A percentile compares a stretch with the other conserved stretches of the same genome.
Conservation (phyloP, 2,888 invertebrate genomes). For the Acleris emargana region DNA sequence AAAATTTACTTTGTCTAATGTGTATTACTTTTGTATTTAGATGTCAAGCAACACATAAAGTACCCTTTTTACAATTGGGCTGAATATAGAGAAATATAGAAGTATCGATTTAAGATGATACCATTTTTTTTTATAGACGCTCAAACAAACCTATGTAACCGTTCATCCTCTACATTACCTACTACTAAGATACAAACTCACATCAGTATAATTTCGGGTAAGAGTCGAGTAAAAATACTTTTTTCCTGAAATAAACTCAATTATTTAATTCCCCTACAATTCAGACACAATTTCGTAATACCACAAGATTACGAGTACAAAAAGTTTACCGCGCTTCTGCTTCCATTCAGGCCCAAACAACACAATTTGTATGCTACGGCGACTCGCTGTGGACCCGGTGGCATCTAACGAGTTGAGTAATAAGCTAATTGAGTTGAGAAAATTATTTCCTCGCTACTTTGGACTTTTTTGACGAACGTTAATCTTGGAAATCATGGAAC, state of each 20-base stretch:
- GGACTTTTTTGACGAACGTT: constrained; percentile 21
- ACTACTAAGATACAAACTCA: too few species aligned
- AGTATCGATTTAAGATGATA: too few species aligned
- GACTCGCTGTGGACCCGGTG: constrained; percentile 4
- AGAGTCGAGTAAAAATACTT: not conserved
- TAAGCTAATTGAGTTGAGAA: constrained; percentile 29
- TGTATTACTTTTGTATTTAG: too few species aligned
- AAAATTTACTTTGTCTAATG: too few species aligned
- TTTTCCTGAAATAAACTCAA: constrained; percentile 13
- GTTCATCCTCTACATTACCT: too few species aligned
- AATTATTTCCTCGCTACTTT: constrained; percentile 25
- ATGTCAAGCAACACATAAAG: too few species aligned
- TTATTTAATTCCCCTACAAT: constrained; percentile 21
- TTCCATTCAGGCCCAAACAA: constrained; percentile 1
- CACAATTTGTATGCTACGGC: not conserved
- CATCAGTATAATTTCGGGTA: too few species aligned
- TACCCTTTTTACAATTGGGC: too few species aligned
- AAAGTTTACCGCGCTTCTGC: constrained; percentile 29
- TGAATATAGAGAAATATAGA: too few species aligned
- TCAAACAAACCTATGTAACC: too few species aligned
- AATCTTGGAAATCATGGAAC: constrained; percentile 19
- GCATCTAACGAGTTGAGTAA: constrained; percentile 13
- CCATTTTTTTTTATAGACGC: too few species aligned
- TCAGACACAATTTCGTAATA: constrained; percentile 27
- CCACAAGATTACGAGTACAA: constrained; percentile 18